phyloP scores from a whole-genome alignment of 1,140 invertebrate genomes.

The Penaeus vannamei region DNA sequence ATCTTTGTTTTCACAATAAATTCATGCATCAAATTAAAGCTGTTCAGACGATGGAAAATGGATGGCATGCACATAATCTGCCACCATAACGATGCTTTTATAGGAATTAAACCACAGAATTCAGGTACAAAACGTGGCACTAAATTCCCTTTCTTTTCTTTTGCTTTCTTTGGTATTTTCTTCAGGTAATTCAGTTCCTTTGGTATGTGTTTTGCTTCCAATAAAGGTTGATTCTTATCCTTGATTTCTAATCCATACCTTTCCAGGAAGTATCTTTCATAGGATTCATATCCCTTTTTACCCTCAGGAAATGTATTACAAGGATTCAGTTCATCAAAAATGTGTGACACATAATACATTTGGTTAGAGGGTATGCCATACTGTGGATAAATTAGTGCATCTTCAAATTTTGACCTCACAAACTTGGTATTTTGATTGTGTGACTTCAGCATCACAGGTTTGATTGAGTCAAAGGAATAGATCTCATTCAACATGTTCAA shows the following conservation, averaged over 20 bases:
- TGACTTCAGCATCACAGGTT: background rate
- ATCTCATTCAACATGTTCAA: background rate
- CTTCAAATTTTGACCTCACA: conserved; percentile 45
- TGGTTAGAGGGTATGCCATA: conserved; percentile 22
- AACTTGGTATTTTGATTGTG: background rate
- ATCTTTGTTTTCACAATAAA: conserved; percentile 6
- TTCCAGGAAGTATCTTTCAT: conserved; percentile 42
- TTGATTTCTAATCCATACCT: conserved; percentile 30
- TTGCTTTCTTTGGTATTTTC: conserved; percentile 4
- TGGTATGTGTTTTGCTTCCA: conserved; percentile 57
- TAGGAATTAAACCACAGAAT: conserved; percentile 58
- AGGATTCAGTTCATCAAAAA: conserved; percentile 47
- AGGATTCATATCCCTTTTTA: conserved; percentile 20
- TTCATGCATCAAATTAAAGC: conserved; percentile 54
- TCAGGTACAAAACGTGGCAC: conserved; percentile 61
- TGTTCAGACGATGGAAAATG: conserved; percentile 64
- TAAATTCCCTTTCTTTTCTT: conserved; percentile 7
- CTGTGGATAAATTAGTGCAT: conserved; percentile 51
- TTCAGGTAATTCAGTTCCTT: conserved; percentile 59
- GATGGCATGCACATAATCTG: conserved; percentile 64
- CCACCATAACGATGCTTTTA: conserved; percentile 62
- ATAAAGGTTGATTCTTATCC: conserved; percentile 49
- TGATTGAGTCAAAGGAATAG: background rate
- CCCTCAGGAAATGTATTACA: conserved; percentile 13
- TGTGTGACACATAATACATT: conserved; percentile 49